Evolutionary conservation across 2,888 invertebrate genomes (phyloP).

Genomic region (Polyommatus icarus): DNA sequence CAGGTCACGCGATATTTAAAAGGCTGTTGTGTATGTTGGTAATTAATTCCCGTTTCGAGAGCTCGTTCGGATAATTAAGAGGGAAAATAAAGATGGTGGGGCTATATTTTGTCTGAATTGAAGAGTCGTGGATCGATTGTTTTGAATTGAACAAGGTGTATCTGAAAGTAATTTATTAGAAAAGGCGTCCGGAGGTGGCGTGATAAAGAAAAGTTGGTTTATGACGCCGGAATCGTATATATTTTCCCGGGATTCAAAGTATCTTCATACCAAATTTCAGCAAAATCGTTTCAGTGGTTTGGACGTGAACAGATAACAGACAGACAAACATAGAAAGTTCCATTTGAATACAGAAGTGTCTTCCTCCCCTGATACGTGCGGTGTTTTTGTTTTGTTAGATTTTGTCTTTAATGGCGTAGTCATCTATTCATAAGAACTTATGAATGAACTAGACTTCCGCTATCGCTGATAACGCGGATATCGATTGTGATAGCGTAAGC

Average conservation of each 20-base stretch:
- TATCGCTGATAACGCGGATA: background rate
- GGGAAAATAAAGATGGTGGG: background rate
- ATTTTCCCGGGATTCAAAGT: no score
- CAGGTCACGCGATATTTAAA: background rate
- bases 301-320: no score
- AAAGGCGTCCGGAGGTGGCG: no score
- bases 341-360: no score
- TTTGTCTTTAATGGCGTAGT: background rate
- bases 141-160: no score
- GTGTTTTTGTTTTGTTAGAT: background rate
- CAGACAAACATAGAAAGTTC: no score
- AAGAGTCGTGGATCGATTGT: background rate
- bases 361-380: no score
- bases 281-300: no score
- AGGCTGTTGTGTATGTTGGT: conserved; percentile 4
- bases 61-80: background rate
- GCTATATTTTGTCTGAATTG: background rate
- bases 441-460: background rate
- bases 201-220: no score
- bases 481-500: conserved; percentile 1
- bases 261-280: no score
- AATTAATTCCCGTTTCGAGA: background rate
- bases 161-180: no score
- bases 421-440: background rate
- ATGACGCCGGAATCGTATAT: no score